phyloP scores from a whole-genome alignment of 2,113 vertebrate genomes.

The Megaptera novaeangliae region DNA sequence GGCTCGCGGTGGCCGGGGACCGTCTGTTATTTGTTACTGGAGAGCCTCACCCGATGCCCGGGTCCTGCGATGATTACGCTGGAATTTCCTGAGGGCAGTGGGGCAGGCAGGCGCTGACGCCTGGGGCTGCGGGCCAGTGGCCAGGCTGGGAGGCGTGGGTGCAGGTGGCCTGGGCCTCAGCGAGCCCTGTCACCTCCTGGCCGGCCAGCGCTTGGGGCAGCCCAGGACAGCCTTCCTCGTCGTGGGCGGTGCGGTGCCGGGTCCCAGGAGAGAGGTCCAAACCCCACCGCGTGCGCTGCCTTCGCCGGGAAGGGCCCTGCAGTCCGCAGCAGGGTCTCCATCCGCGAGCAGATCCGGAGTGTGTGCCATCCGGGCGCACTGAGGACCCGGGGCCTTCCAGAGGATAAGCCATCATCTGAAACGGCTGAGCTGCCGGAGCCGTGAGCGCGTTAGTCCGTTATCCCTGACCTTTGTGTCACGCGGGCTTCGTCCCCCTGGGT shows the following conservation, averaged over 20 bases:
- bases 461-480: rapidly evolving
- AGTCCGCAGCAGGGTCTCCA: background rate
- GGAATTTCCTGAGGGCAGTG: background rate
- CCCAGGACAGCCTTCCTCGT: background rate
- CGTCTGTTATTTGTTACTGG: background rate
- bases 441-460: rapidly evolving
- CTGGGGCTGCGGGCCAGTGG: background rate
- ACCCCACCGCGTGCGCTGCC: background rate
- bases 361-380: no score
- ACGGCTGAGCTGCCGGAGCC: background rate
- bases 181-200: background rate
- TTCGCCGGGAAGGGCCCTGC: background rate
- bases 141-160: background rate
- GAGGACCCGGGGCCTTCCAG: background rate
- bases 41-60: rapidly evolving
- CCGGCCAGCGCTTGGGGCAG: background rate
- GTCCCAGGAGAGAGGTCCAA: background rate
- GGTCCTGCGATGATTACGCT: no score
- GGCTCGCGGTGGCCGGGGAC: rapidly evolving
- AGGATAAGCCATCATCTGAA: background rate
- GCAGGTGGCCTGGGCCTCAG: background rate
- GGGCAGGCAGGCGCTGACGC: background rate
- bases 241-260: rapidly evolving
- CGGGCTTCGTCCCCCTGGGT: background rate
- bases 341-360: background rate